Evolutionary conservation across 2,797 vertebrate species (phyloP).

Genomic region (Miopithecus talapoin): DNA sequence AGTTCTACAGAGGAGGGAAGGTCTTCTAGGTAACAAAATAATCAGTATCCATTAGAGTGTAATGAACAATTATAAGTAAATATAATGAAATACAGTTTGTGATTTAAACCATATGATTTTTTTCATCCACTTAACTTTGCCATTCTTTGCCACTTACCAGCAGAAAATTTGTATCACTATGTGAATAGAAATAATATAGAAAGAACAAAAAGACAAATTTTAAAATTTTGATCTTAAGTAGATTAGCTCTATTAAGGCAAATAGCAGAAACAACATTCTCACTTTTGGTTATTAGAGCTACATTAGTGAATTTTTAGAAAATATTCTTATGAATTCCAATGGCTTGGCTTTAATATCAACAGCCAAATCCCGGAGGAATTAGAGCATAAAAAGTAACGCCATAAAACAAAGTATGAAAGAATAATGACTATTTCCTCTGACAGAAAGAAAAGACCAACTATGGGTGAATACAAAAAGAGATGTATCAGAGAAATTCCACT

Average conservation of each 20-base stretch:
- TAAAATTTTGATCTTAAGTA: not conserved
- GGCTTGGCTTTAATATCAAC: constrained; percentile 38
- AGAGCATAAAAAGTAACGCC: not conserved
- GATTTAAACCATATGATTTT: not conserved
- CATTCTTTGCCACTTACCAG: not conserved
- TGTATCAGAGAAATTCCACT: not conserved
- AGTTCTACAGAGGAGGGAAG: not conserved
- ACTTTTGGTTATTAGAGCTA: not conserved
- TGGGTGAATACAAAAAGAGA: not conserved
- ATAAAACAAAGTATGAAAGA: not conserved
- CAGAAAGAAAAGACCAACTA: not conserved
- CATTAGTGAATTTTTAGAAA: not conserved
- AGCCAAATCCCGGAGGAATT: not conserved
- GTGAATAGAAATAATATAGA: not conserved
- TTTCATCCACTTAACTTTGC: not conserved
- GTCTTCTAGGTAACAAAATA: not conserved
- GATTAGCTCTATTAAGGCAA: not conserved
- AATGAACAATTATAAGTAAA: not conserved
- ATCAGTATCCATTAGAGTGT: not conserved
- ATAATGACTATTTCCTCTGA: not conserved
- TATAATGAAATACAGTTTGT: not conserved
- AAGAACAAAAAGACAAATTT: constrained; percentile 1
- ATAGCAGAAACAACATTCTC: not conserved
- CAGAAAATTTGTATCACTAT: not conserved
- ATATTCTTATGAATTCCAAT: not conserved